Conservation (phyloP, 35 echinoderm and acorn worm species). For the Apostichopus japonicus region DNA sequence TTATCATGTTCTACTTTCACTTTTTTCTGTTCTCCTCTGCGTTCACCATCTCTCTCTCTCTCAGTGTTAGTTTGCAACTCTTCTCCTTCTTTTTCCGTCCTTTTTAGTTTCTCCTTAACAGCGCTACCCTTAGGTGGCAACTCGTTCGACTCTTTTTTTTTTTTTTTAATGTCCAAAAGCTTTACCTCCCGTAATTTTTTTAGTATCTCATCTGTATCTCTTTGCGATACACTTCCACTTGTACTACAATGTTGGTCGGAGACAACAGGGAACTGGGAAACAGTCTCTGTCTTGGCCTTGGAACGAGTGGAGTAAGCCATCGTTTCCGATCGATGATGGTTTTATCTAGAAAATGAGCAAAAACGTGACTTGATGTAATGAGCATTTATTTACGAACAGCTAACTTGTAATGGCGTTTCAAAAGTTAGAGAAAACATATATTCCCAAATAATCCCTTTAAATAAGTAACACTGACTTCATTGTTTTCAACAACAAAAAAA, state of each 20-base stretch:
- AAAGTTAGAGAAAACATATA: no score
- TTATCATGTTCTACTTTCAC: background rate
- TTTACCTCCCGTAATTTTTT: background rate
- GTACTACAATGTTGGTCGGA: background rate
- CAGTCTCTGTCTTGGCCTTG: background rate
- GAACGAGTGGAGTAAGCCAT: background rate
- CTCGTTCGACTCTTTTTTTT: background rate
- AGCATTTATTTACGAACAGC: no score
- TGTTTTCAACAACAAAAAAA: no score
- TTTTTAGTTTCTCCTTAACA: background rate
- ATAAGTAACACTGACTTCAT: no score
- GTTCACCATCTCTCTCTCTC: background rate
- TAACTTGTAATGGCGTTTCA: no score
- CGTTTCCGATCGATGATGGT: no score
- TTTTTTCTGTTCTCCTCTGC: background rate
- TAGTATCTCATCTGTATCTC: background rate
- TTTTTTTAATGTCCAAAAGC: background rate
- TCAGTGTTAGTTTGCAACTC: background rate
- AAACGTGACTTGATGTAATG: no score
- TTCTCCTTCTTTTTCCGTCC: background rate
- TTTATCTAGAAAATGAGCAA: no score
- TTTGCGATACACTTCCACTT: background rate
- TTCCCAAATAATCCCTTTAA: no score
- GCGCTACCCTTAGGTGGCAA: background rate
- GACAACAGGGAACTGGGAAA: background rate